These are phyloP conservation scores for Dryadula phaetusa DNA, from an alignment of 2,888 invertebrate genomes.

Conservation along the genomic window DNA sequence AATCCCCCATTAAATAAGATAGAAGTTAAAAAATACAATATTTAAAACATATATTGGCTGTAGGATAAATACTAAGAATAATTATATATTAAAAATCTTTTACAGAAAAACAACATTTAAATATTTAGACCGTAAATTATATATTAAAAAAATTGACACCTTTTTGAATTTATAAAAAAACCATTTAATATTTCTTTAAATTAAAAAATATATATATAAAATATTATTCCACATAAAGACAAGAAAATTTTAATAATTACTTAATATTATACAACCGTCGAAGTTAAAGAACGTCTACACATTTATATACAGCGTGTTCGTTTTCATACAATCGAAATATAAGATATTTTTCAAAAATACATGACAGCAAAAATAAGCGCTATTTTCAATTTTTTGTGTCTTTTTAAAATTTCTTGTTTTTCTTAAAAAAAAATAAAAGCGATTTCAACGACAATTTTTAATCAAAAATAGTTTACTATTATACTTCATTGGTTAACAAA, in stretches of 20 bases:
- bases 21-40: too few species aligned
- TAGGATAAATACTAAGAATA: too few species aligned
- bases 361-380: not conserved
- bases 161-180: not conserved
- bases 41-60: too few species aligned
- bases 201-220: not conserved
- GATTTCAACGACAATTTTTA: slow-evolving; percentile 32
- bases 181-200: not conserved
- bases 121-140: not conserved
- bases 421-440: slow-evolving; percentile 35
- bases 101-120: not conserved
- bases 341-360: not conserved
- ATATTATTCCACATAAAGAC: not conserved
- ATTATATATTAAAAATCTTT: not conserved
- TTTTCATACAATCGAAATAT: slow-evolving; percentile 3
- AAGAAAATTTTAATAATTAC: not conserved
- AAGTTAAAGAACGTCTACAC: not conserved
- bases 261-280: slow-evolving; percentile 16
- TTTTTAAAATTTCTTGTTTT: slow-evolving; percentile 3
- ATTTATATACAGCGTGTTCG: slow-evolving; percentile 10
- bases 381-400: slow-evolving; percentile 2
- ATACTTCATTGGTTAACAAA: not conserved
- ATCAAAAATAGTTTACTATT: slow-evolving; percentile 29
- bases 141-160: too few species aligned
- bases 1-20: not conserved